phyloP scores from a whole-genome alignment of 2,797 vertebrate species.

The Bradypodion pumilum region DNA sequence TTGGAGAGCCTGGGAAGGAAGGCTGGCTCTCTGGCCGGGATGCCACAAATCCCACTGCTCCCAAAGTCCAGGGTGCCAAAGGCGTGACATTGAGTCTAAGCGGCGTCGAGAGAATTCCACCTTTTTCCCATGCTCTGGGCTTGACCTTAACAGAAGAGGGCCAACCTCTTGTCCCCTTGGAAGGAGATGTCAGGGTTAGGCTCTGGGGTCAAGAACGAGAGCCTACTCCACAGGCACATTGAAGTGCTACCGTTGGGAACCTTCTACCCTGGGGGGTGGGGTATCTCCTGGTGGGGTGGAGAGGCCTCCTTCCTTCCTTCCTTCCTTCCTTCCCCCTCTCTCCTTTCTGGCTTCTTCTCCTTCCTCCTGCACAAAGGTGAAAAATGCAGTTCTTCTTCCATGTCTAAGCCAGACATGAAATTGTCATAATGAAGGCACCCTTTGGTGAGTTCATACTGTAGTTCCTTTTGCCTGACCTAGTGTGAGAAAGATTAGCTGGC shows the following conservation, averaged over 20 bases:
- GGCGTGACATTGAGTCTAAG: background rate
- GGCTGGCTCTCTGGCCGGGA: constrained; percentile 15
- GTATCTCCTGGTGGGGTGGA: background rate
- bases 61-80: constrained; percentile 30
- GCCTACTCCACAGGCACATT: constrained; percentile 1
- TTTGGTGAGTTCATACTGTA: too few species aligned
- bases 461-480: too few species aligned
- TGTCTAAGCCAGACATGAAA: too few species aligned
- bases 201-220: background rate
- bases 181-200: background rate
- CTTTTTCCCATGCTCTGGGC: constrained; percentile 32
- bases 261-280: background rate
- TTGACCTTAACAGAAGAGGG: background rate
- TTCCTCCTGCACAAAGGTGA: background rate
- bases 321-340: too few species aligned
- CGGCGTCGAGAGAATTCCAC: constrained; percentile 12
- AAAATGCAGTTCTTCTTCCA: too few species aligned
- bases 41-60: constrained; percentile 41
- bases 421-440: too few species aligned
- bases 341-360: background rate
- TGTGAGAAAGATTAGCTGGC: too few species aligned
- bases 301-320: background rate
- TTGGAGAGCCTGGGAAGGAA: constrained; percentile 12
- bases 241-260: background rate
- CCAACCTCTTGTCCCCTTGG: rapidly evolving